phyloP scores from a whole-genome alignment of 2,888 invertebrate species.

The Andrena marginata region DNA sequence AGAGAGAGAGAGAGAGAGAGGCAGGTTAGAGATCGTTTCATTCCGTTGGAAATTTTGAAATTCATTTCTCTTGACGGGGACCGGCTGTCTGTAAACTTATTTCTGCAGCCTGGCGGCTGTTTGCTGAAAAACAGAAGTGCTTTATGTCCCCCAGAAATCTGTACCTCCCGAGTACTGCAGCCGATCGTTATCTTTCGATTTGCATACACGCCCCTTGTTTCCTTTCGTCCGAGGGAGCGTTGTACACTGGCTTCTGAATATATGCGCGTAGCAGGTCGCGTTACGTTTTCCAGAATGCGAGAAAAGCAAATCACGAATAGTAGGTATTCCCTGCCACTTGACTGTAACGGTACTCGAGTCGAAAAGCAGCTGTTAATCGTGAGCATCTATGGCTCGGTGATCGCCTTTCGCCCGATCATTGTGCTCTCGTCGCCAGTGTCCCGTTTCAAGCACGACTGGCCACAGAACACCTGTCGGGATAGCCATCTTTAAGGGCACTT shows the following conservation, averaged over 20 bases:
- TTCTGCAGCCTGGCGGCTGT: constrained; percentile 32
- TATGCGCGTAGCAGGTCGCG: no score
- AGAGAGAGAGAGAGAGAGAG: neutral
- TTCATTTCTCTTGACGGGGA: constrained; percentile 54
- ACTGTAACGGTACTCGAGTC: neutral
- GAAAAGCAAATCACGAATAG: no score
- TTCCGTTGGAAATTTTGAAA: constrained; percentile 60
- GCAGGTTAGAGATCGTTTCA: constrained; percentile 46
- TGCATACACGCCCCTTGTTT: neutral
- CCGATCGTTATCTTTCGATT: constrained; percentile 17
- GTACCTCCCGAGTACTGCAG: neutral
- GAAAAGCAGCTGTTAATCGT: neutral
- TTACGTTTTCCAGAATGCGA: no score
- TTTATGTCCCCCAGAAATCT: constrained; percentile 20
- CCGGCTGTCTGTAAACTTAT: constrained; percentile 34
- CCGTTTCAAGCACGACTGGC: constrained; percentile 26
- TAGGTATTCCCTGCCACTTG: no score
- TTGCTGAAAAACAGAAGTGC: constrained; percentile 37
- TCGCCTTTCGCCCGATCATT: constrained; percentile 12
- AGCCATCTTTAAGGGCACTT: constrained; percentile 49
- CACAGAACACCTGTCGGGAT: constrained; percentile 46
- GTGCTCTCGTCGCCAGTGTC: constrained; percentile 5
- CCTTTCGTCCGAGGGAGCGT: neutral
- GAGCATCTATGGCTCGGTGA: neutral
- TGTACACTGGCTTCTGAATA: neutral